Base-by-base conservation (phyloP, 2,797 vertebrate species). In the Platalea minor region DNA sequence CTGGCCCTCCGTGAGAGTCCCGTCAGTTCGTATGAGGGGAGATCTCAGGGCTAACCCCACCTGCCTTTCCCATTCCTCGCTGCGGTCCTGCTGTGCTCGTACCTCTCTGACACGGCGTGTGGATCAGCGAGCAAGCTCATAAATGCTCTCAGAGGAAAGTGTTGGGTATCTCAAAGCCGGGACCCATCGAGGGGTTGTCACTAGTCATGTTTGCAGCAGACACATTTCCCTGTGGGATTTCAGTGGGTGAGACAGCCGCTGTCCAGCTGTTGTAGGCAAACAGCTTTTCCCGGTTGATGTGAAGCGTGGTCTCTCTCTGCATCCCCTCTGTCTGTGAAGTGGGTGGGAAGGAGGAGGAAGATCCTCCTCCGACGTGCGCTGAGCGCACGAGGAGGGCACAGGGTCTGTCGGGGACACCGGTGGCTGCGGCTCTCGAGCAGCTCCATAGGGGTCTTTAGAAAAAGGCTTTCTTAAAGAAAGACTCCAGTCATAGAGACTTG, bases 401-500 rank as follows among this genome's bases (percentile, higher is more conserved):
- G 64, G 78, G 29, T 35, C 92, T 68, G 59, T 45, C 8, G 28
- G 8, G 85, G 92, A 46, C 13, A 64, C 60, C 3, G 57, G 50
- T 85, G 95, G 70, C 93, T 63, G 29, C 23, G 39, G 54, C 91
- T 80, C 68, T 41, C 13, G 23, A 67, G 14, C 70, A 84, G 76
- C 51, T 86, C 35, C 21, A 2, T 2, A 10, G 60, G 48, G 26
- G 79, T 17, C 79, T 76, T 45, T 31, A 50, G 88, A 91, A 89
- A 80, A 90, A 45, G 35, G 68, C 75, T 61, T 56, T 63, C 88
- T 59, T 85, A 78, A 43, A 67, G 64, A 43, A 31, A 35, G 35
- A 31, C 88, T 97, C 74, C 94, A 70, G 91, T 77, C 50, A 76
- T 31, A 33, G 89, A 96, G 91, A 73, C 81, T 53, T 88, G 19